Base-by-base conservation (phyloP, 2,888 invertebrate species). In the Dryomyza anilis region DNA sequence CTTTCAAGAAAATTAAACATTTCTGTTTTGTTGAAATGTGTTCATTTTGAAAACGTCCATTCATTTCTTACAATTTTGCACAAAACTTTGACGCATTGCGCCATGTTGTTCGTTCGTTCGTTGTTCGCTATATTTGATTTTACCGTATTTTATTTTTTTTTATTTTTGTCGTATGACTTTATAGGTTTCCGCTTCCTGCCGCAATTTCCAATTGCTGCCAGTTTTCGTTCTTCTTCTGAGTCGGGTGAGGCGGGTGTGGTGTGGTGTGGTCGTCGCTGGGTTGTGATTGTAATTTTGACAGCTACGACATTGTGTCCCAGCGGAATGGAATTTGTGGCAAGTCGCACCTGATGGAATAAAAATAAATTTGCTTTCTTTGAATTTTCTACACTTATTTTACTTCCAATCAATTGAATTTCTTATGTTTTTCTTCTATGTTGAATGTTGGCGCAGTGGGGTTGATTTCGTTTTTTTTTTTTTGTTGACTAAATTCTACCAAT, bases 121-220 rank as follows among this genome's bases (percentile, higher is more conserved):
- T n/a, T n/a, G n/a, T n/a, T n/a, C n/a, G n/a, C n/a, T n/a, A n/a
- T n/a, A n/a, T n/a, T n/a, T n/a, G n/a, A n/a, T n/a, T n/a, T n/a
- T n/a, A n/a, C n/a, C n/a, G 39, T 12, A 39, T 39, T 39, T 39
- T 39, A 39, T n/a, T n/a, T n/a, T n/a, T n/a, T n/a, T n/a, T n/a
- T n/a, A n/a, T n/a, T n/a, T n/a, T n/a, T n/a, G n/a, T n/a, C n/a
- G n/a, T n/a, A n/a, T 39, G 39, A n/a, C 39, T 12, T 39, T 39
- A 39, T 39, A 14, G 36, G 55, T 33, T 36, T 55, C 55, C 55
- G 33, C 27, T 55, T 55, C 36, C 23, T 55, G 55, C 55, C 36
- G 12, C 33, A 39, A 55, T 55, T 36, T 55, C 55, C 21, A 36
- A 12, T 36, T 55, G 19, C 50, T 21, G 21, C 6, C 53, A 19